Base-by-base conservation (phyloP, 2,113 vertebrate species). In the Proterorhinus semilunaris region DNA sequence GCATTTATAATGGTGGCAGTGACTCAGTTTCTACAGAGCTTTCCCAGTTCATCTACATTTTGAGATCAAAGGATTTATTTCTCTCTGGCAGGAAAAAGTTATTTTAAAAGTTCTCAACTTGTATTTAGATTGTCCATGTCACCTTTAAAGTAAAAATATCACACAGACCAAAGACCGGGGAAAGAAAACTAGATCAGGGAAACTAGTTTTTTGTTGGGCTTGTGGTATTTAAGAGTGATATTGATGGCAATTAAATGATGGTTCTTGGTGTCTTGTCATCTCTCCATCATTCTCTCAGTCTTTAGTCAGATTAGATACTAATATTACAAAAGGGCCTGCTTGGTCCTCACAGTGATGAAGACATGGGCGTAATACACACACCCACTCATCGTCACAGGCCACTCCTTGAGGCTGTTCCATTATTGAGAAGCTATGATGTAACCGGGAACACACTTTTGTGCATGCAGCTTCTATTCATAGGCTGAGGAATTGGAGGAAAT, bases 391-490 rank as follows among this genome's bases (percentile, higher is more conserved):
- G 81, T 82, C 83, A 76, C 82, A 80, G 88, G 87, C 83, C 88
- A 86, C 74, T 90, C 85, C 81, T 78, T 76, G 27, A 77, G 46
- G 75, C 89, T 88, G 82, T 73, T 93, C 68, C 86, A 93, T 92
- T 89, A 92, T 91, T 92, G 82, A 91, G 79, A 73, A 82, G 75
- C 80, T 62, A 68, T 91, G 91, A 91, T 92, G 90, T 91, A 90
- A 92, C 89, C 73, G 75, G 69, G 80, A 90, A 83, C 87, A 85
- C 78, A 72, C 82, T 86, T 88, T 91, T 85, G 86, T 81, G 82
- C 84, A 88, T 87, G 85, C 88, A 80, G 84, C 36, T 44, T 87
- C 88, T 91, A 88, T 92, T 91, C 86, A 91, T 91, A 89, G 88
- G 80, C 62, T 66, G 81, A 83, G 72, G 78, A 84, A 78, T 78